Evolutionary conservation across 2,888 invertebrate genomes (phyloP).

Genomic region (Leptogaster cylindrica): DNA sequence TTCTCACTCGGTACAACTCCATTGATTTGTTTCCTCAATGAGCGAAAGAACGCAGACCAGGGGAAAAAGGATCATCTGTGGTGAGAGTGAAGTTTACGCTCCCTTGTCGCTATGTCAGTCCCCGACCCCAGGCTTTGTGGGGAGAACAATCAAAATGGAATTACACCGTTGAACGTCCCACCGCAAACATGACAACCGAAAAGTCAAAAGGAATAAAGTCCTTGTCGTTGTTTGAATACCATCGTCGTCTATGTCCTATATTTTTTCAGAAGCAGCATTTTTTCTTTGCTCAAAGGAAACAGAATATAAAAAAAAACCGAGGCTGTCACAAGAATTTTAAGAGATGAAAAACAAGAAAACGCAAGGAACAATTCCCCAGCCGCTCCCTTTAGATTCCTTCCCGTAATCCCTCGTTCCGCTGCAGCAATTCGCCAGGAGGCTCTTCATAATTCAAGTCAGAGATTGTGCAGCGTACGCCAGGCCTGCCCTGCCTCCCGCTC

Average conservation of each 20-base stretch:
- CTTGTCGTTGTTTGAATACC: neutral
- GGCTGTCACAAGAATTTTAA: slow-evolving; percentile 8
- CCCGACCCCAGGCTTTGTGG: neutral
- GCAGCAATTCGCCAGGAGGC: too few relatives aligned
- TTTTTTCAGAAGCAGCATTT: neutral
- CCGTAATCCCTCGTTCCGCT: too few relatives aligned
- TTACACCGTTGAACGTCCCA: neutral
- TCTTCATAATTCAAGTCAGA: too few relatives aligned
- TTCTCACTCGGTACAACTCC: too few relatives aligned
- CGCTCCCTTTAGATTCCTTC: neutral
- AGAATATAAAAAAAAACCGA: neutral
- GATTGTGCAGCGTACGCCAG: neutral
- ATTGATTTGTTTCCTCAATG: too few relatives aligned
- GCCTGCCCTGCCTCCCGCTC: neutral
- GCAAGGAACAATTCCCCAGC: neutral
- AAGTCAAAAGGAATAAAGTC: slow-evolving; percentile 13
- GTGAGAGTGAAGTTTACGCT: too few relatives aligned
- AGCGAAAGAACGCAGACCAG: too few relatives aligned
- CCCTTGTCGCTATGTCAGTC: too few relatives aligned
- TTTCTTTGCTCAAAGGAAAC: neutral
- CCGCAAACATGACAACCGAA: slow-evolving; percentile 12
- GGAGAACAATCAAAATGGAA: slow-evolving; percentile 9
- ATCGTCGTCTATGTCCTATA: neutral
- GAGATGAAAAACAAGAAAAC: neutral
- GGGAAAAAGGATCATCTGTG: too few relatives aligned